Conservation (phyloP, 2,113 vertebrate species). For the Neomonachus schauinslandi region DNA sequence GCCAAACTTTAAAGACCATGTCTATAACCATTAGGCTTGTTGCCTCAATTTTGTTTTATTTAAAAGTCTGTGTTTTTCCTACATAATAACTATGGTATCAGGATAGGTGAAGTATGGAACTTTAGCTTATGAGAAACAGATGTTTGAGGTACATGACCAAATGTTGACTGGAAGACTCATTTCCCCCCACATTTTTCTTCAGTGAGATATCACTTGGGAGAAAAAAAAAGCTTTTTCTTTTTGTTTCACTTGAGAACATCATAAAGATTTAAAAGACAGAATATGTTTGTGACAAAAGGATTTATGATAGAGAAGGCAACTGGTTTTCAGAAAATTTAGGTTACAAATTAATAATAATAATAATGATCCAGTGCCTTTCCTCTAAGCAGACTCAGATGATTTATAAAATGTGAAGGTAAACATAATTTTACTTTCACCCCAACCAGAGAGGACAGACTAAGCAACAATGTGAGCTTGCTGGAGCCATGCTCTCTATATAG, state of each 20-base stretch:
- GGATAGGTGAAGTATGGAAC: background rate
- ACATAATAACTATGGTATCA: background rate
- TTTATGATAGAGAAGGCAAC: background rate
- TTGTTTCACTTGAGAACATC: background rate
- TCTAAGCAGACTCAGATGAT: background rate
- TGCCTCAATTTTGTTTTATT: background rate
- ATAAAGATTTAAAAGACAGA: background rate
- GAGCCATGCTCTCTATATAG: background rate
- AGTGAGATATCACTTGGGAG: background rate
- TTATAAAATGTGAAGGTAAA: background rate
- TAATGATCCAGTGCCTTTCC: background rate
- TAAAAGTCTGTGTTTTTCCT: background rate
- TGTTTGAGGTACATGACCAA: slow-evolving; percentile 1
- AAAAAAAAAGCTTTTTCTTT: background rate
- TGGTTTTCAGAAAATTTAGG: slow-evolving; percentile 12
- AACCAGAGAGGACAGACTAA: background rate
- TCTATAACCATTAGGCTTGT: background rate
- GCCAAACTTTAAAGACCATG: background rate
- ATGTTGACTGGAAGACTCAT: slow-evolving; percentile 47
- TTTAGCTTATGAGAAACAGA: slow-evolving; percentile 60
- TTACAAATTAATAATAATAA: background rate
- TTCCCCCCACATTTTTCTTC: slow-evolving; percentile 54
- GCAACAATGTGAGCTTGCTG: background rate
- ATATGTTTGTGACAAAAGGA: background rate
- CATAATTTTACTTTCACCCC: background rate